These are phyloP conservation scores for Pilophorus perplexus DNA, from an alignment of 2,888 invertebrate genomes.

Conservation along the genomic window DNA sequence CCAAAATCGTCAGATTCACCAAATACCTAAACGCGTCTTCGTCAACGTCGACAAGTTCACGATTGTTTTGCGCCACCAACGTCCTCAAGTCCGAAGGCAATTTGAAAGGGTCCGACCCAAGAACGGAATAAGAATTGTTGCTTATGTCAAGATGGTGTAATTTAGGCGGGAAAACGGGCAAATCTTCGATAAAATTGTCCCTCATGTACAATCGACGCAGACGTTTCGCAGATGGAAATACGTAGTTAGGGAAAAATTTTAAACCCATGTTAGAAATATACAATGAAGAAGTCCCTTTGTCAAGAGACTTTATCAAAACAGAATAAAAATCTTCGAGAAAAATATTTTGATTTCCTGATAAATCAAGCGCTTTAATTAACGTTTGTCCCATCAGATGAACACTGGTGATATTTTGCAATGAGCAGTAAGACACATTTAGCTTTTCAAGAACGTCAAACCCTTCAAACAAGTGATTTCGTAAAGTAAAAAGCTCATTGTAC, in stretches of 20 bases:
- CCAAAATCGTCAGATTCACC: constrained; percentile 33
- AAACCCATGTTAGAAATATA: constrained; percentile 21
- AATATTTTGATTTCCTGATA: constrained; percentile 44
- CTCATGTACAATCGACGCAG: constrained; percentile 36
- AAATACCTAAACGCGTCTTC: constrained; percentile 40
- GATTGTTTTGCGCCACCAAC: constrained; percentile 36
- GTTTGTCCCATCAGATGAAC: constrained; percentile 29
- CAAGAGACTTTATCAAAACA: constrained; percentile 22
- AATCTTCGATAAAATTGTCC: constrained; percentile 25
- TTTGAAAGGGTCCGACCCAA: constrained; percentile 29
- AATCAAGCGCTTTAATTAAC: constrained; percentile 34
- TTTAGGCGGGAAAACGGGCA: constrained; percentile 37
- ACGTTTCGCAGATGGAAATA: constrained; percentile 28
- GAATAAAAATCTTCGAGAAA: background rate
- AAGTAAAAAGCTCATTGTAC: constrained; percentile 28
- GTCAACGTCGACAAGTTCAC: constrained; percentile 14
- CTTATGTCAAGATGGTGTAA: constrained; percentile 37
- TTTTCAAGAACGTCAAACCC: constrained; percentile 6
- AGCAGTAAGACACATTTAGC: constrained; percentile 28
- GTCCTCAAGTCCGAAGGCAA: constrained; percentile 1
- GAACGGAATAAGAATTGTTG: constrained; percentile 31
- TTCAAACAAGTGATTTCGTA: constrained; percentile 20
- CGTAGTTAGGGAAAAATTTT: constrained; percentile 8
- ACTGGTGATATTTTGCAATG: constrained; percentile 32
- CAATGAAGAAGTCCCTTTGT: constrained; percentile 17